Evolutionary conservation across 2,888 invertebrate genomes (phyloP).

Genomic region (Trichopoda pennipes): DNA sequence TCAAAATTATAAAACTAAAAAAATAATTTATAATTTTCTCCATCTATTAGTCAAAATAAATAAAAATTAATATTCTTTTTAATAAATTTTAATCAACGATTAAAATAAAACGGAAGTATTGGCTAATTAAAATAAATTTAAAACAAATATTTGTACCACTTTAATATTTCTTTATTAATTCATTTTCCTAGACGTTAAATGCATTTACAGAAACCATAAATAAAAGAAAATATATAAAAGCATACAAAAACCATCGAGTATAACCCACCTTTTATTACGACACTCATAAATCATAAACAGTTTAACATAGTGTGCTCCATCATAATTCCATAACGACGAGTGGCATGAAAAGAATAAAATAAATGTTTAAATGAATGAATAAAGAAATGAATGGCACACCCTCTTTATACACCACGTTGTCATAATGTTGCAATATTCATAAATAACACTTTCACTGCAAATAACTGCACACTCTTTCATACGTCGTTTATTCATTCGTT

Average conservation of each 20-base stretch:
- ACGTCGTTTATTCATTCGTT: slow-evolving; percentile 9
- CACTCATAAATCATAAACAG: slow-evolving; percentile 68
- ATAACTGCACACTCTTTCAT: slow-evolving; percentile 22
- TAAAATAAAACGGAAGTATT: slow-evolving; percentile 60
- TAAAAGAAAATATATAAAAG: slow-evolving; percentile 31
- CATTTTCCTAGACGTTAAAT: slow-evolving; percentile 53
- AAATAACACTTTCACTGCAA: slow-evolving; percentile 58
- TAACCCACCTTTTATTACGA: slow-evolving; percentile 65
- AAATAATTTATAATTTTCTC: background rate
- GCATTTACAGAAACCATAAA: slow-evolving; percentile 61
- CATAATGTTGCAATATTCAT: slow-evolving; percentile 56
- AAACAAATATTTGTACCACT: slow-evolving; percentile 41
- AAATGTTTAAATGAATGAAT: slow-evolving; percentile 44
- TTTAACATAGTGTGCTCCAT: slow-evolving; percentile 59
- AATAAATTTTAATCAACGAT: slow-evolving; percentile 54
- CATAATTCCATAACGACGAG: slow-evolving; percentile 42
- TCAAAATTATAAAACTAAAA: background rate
- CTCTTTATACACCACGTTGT: slow-evolving; percentile 43
- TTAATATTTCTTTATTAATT: background rate
- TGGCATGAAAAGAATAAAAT: slow-evolving; percentile 21
- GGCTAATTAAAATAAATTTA: slow-evolving; percentile 66
- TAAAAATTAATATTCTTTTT: slow-evolving; percentile 17
- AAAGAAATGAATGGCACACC: slow-evolving; percentile 50
- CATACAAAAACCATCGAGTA: slow-evolving; percentile 21
- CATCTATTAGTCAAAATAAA: slow-evolving; percentile 6